Percentiles rank a stretch among this genome's conserved stretches.
Evolutionary conservation across 2,888 invertebrate genomes (phyloP).

Genomic region (Creontiades dilutus): DNA sequence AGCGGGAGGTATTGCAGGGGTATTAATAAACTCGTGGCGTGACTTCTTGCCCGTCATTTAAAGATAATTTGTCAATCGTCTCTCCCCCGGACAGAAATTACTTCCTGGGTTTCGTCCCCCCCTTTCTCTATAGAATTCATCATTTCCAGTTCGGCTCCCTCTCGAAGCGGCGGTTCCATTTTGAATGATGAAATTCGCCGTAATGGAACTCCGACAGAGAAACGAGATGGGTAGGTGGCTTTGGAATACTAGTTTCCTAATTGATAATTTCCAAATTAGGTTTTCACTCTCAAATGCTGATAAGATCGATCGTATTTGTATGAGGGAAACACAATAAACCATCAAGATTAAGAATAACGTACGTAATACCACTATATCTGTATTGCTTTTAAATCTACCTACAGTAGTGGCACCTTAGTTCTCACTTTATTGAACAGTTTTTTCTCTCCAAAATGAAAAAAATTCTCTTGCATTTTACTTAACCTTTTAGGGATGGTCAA

Average conservation of each 20-base stretch:
- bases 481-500: too few relatives aligned
- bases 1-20: slow-evolving; percentile 8
- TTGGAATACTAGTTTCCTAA: not conserved
- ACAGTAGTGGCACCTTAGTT: too few relatives aligned
- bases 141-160: slow-evolving; percentile 12
- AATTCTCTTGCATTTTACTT: too few relatives aligned
- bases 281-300: too few relatives aligned
- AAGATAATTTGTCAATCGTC: slow-evolving; percentile 54
- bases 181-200: slow-evolving; percentile 24
- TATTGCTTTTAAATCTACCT: too few relatives aligned
- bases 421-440: too few relatives aligned
- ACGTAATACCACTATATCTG: too few relatives aligned
- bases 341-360: too few relatives aligned
- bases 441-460: too few relatives aligned
- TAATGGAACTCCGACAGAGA: not conserved
- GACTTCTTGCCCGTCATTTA: slow-evolving; percentile 52
- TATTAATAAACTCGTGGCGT: slow-evolving; percentile 50
- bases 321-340: too few relatives aligned
- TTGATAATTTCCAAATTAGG: slow-evolving; percentile 3
- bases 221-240: not conserved
- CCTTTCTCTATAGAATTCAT: slow-evolving; percentile 29
- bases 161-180: slow-evolving; percentile 4
- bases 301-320: too few relatives aligned
- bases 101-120: slow-evolving; percentile 25
- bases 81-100: slow-evolving; percentile 38